Evolutionary conservation across 2,888 invertebrate species (phyloP), one percentile per base, ranked within the genome.

Genomic region (Tridacna crocea): DNA sequence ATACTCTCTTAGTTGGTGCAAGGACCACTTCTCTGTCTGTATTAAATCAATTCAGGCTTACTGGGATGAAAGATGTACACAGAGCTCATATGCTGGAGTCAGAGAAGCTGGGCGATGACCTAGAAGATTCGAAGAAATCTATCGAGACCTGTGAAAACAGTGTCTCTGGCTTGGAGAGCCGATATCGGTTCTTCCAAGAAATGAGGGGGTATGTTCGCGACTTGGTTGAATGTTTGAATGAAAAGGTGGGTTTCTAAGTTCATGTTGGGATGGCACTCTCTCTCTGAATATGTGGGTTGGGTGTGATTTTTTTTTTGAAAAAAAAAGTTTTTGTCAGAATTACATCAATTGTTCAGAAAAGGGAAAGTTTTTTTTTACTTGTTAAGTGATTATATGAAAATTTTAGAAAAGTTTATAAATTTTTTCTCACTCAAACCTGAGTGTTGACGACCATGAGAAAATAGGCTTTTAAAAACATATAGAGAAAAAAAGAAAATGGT

Each of bases 161-260:
- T 87, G 96, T 96, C 77, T 96, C 96, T 24, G 94, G 95, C 82
- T 96, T 98, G 77, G 98, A 97, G 88, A 96, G 96, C 79, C 97
- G 97, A 89, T 99, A 98, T 96, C 95, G 96, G 92, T 97, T 98
- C 95, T 99, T 98, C 96, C 99, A 99, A 96, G 98, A 98, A 95
- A 96, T 98, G 93, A 96, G 98, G 94, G 98, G 98, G 93, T 99
- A 98, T 96, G 96, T 98, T 94, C 97, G 97, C 90, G 98, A 99
- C 96, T 96, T 99, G 95, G 96, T 99, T 94, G 99, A 99, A 96
- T 99, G 99, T 95, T 96, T 99, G 92, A 98, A 98, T 95, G 98
- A 99, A 95, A 99, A 99, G 97, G 98, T 98, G 94, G 92, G 94
- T 94, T 48, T 86, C 80, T 77, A 80, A 61, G 74, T 82, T 83